A percentile compares a stretch with the other conserved stretches of the same genome.
Evolutionary conservation across 2,888 invertebrate species (phyloP).

Genomic region (Thyatira batis): DNA sequence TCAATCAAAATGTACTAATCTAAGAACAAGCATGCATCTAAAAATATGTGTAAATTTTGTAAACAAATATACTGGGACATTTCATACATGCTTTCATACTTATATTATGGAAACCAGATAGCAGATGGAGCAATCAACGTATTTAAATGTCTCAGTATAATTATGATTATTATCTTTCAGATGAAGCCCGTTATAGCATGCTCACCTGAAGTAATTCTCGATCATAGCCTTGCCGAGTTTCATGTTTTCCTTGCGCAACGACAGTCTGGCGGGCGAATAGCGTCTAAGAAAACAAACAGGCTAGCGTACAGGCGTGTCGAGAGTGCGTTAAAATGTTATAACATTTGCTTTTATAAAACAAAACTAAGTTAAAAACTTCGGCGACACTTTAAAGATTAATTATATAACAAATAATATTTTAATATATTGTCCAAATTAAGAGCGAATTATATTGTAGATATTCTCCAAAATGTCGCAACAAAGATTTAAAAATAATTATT

Average conservation of each 20-base stretch:
- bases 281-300: constrained; percentile 85
- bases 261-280: constrained; percentile 91
- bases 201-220: constrained; percentile 91
- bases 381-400: not conserved
- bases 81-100: not conserved
- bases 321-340: constrained; percentile 31
- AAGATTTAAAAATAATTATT: constrained; percentile 16
- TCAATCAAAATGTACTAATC: not conserved
- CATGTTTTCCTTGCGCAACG: constrained; percentile 91
- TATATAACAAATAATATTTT: too few relatives aligned
- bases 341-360: constrained; percentile 17
- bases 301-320: constrained; percentile 60
- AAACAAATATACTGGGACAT: too few relatives aligned
- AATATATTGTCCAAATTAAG: not conserved
- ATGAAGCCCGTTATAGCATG: constrained; percentile 13
- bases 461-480: constrained; percentile 1
- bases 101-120: too few relatives aligned
- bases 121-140: too few relatives aligned
- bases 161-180: not conserved
- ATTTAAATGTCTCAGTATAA: too few relatives aligned
- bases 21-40: constrained; percentile 5
- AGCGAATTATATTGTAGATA: not conserved
- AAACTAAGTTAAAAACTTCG: constrained; percentile 20
- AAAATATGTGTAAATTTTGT: not conserved
- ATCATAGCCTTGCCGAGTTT: constrained; percentile 90